Evolutionary conservation across 2,888 invertebrate genomes (phyloP).

Genomic region (Cheilosia soror): DNA sequence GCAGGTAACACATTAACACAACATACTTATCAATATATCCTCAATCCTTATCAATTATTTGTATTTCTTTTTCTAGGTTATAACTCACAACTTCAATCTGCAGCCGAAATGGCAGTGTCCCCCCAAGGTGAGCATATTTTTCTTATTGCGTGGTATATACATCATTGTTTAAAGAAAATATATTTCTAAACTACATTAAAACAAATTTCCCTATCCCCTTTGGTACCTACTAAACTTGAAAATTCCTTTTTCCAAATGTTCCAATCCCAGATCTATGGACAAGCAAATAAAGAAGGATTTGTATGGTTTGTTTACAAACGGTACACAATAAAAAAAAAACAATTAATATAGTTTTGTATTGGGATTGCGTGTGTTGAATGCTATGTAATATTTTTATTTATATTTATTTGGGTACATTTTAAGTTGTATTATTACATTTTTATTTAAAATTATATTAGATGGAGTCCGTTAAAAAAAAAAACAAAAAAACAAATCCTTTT

Average conservation of each 20-base stretch:
- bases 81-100: constrained; percentile 83
- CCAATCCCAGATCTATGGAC: constrained; percentile 58
- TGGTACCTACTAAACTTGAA: constrained; percentile 68
- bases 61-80: constrained; percentile 79
- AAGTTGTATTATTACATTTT: constrained; percentile 23
- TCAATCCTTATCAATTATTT: constrained; percentile 15
- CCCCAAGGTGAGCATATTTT: constrained; percentile 91
- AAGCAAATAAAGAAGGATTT: constrained; percentile 57
- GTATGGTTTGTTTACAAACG: constrained; percentile 40
- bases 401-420: constrained; percentile 31
- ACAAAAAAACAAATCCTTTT: constrained; percentile 53
- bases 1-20: constrained; percentile 85
- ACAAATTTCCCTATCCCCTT: constrained; percentile 70
- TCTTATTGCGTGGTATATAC: constrained; percentile 82
- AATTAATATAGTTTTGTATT: constrained; percentile 46
- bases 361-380: constrained; percentile 70
- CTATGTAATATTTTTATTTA: constrained; percentile 39
- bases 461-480: constrained; percentile 27
- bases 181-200: constrained; percentile 57
- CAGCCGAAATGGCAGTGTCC: constrained; percentile 91
- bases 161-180: constrained; percentile 84
- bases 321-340: constrained; percentile 5
- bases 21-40: background rate
- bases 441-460: constrained; percentile 36
- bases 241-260: constrained; percentile 71